phyloP scores from a whole-genome alignment of 2,113 vertebrate species.

The Pterocles burchelli region DNA sequence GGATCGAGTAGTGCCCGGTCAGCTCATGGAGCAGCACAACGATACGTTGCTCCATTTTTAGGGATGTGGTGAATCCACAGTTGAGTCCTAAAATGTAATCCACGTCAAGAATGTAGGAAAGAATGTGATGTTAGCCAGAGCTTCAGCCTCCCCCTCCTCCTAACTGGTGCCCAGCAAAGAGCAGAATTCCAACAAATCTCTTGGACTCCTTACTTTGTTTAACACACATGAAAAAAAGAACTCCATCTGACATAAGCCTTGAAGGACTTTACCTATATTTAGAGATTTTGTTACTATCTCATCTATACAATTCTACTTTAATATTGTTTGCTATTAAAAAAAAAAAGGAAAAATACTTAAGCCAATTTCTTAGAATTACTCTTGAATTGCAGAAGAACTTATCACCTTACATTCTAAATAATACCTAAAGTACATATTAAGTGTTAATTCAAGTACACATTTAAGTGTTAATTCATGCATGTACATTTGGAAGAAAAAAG shows the following conservation, averaged over 20 bases:
- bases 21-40: neutral
- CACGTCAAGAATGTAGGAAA: neutral
- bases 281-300: neutral
- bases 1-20: neutral
- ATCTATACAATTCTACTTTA: neutral
- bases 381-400: neutral
- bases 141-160: conserved; percentile 14
- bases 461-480: neutral
- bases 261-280: neutral
- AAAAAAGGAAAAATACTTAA: neutral
- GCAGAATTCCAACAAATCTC: neutral
- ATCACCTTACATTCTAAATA: neutral
- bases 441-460: neutral
- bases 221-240: neutral
- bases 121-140: conserved; percentile 58
- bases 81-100: conserved; percentile 22
- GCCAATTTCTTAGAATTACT: neutral
- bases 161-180: neutral
- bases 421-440: neutral
- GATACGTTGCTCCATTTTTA: neutral
- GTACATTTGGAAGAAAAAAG: neutral
- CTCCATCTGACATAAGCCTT: neutral
- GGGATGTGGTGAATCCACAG: neutral
- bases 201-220: neutral
- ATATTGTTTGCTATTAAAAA: neutral